Evolutionary conservation across 2,888 invertebrate genomes (phyloP).

Genomic region (Busseola fusca): DNA sequence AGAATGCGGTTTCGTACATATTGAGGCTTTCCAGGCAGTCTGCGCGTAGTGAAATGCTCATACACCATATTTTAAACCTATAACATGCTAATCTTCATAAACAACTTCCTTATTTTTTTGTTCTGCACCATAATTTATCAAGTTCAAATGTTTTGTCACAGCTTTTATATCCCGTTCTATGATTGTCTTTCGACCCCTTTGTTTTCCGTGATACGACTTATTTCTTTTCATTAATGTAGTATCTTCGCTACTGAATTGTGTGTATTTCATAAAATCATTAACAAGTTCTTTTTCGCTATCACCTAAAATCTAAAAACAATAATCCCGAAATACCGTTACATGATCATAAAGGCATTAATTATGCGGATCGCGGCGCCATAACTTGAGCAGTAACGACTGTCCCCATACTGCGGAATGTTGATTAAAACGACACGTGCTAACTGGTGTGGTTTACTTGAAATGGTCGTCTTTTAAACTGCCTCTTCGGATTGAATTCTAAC

Average conservation of each 20-base stretch:
- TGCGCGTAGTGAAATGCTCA: background rate
- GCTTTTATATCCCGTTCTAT: background rate
- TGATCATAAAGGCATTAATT: constrained; percentile 56
- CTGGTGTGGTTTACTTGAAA: constrained; percentile 31
- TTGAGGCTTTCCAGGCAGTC: background rate
- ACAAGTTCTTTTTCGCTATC: constrained; percentile 1
- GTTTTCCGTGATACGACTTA: background rate
- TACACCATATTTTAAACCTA: background rate
- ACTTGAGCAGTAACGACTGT: constrained; percentile 50
- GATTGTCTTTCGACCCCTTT: background rate
- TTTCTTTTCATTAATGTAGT: background rate
- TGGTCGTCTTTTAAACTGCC: background rate
- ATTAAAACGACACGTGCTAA: constrained; percentile 55
- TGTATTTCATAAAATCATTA: background rate
- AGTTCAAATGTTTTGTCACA: background rate
- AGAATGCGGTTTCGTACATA: background rate
- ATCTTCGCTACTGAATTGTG: background rate
- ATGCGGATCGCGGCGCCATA: constrained; percentile 50
- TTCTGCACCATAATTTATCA: background rate
- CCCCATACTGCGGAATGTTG: constrained; percentile 53
- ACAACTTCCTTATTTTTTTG: background rate
- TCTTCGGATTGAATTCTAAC: background rate
- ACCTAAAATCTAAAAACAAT: constrained; percentile 25
- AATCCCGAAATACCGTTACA: constrained; percentile 45
- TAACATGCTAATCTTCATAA: background rate